Evolutionary conservation across 2,888 invertebrate genomes (phyloP).

Genomic region (Andrena marginata): DNA sequence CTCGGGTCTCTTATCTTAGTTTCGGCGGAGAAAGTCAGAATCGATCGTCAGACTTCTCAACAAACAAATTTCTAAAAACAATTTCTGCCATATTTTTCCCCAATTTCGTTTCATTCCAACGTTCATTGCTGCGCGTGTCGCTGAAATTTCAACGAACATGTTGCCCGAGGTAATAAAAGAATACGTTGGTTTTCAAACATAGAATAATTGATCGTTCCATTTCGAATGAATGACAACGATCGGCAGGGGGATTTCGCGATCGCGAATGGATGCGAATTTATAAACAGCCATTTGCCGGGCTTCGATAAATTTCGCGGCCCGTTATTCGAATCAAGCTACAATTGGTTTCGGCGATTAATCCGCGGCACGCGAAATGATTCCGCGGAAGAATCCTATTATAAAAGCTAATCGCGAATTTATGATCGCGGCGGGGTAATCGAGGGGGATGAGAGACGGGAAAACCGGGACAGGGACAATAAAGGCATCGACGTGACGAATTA

Average conservation of each 20-base stretch:
- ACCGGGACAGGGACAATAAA: background rate
- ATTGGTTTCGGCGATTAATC: conserved; percentile 32
- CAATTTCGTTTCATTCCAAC: too few relatives aligned
- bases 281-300: background rate
- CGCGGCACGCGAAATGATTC: conserved; percentile 13
- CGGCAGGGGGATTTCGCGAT: background rate
- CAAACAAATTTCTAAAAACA: conserved; percentile 3
- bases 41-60: background rate
- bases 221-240: conserved; percentile 5
- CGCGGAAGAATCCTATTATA: conserved; percentile 30
- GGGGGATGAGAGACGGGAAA: conserved; percentile 5
- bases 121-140: too few relatives aligned
- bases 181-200: background rate
- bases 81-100: too few relatives aligned
- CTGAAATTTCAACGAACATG: too few relatives aligned
- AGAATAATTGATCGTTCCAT: background rate
- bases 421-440: conserved; percentile 18
- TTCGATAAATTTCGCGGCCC: background rate
- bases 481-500: background rate
- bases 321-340: conserved; percentile 11
- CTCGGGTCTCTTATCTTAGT: too few relatives aligned
- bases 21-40: too few relatives aligned
- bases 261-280: conserved; percentile 1
- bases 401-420: conserved; percentile 35
- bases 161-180: background rate